These are phyloP conservation scores for Eretmocerus hayati DNA, from an alignment of 2,888 invertebrate species.

Conservation along the genomic window DNA sequence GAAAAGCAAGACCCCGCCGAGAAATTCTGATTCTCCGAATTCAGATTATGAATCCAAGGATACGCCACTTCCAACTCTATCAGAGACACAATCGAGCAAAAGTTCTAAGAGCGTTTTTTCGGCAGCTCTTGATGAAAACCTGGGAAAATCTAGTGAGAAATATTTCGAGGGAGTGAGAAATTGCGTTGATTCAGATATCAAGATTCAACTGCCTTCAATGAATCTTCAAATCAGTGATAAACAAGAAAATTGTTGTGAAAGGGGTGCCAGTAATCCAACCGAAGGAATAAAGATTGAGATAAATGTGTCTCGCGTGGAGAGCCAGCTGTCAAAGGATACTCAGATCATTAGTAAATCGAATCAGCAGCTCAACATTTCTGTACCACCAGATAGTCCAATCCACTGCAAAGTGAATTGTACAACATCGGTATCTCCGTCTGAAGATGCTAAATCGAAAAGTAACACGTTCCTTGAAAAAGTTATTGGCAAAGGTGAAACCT, in stretches of 20 bases:
- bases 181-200: slow-evolving; percentile 30
- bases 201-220: slow-evolving; percentile 37
- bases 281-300: slow-evolving; percentile 42
- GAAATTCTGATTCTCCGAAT: too few relatives aligned
- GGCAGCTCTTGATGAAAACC: slow-evolving; percentile 11
- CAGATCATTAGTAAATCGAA: slow-evolving; percentile 17
- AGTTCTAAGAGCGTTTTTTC: slow-evolving; percentile 6
- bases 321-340: slow-evolving; percentile 13
- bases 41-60: slow-evolving; percentile 4
- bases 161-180: neutral
- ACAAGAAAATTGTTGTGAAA: slow-evolving; percentile 21
- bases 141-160: too few relatives aligned
- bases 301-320: slow-evolving; percentile 39
- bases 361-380: slow-evolving; percentile 15
- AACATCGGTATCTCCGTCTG: slow-evolving; percentile 1
- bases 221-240: slow-evolving; percentile 37
- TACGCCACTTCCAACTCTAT: slow-evolving; percentile 15
- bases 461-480: neutral
- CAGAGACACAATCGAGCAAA: slow-evolving; percentile 10
- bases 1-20: too few relatives aligned
- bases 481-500: too few relatives aligned
- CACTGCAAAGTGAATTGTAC: slow-evolving; percentile 12
- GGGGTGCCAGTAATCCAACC: neutral
- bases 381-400: slow-evolving; percentile 10
- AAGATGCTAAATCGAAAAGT: slow-evolving; percentile 1